These are phyloP conservation scores for Micoletzkya japonica DNA, from an alignment of 2,888 invertebrate genomes.

Conservation along the genomic window DNA sequence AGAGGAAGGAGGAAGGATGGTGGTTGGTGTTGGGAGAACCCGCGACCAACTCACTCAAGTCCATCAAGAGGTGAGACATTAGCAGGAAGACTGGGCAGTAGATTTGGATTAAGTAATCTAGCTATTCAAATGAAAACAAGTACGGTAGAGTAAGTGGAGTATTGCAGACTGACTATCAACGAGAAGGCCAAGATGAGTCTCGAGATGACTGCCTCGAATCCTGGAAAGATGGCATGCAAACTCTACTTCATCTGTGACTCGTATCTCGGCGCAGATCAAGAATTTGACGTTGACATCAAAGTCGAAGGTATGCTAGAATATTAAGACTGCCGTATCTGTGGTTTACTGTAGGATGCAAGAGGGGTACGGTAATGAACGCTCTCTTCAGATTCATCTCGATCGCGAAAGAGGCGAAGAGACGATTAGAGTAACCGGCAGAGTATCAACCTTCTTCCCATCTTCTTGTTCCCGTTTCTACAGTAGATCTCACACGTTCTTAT, in stretches of 20 bases:
- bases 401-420: conserved; percentile 29
- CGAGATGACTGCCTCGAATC: conserved; percentile 88
- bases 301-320: conserved; percentile 52
- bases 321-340: background rate
- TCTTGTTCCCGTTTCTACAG: no score
- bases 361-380: background rate
- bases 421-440: no score
- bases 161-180: conserved; percentile 76
- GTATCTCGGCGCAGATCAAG: conserved; percentile 98
- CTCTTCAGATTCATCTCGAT: conserved; percentile 23
- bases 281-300: conserved; percentile 80
- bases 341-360: background rate
- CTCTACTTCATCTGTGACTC: conserved; percentile 99
- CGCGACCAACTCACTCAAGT: conserved; percentile 86
- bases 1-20: conserved; percentile 73
- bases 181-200: conserved; percentile 80
- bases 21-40: conserved; percentile 99
- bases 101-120: background rate
- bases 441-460: no score
- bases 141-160: background rate
- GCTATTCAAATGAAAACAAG: background rate
- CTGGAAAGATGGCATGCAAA: conserved; percentile 77
- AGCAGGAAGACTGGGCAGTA: no score
- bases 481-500: no score
- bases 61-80: conserved; percentile 80